Conservation (phyloP, 2,113 vertebrate species). For the Leiothrix lutea region DNA sequence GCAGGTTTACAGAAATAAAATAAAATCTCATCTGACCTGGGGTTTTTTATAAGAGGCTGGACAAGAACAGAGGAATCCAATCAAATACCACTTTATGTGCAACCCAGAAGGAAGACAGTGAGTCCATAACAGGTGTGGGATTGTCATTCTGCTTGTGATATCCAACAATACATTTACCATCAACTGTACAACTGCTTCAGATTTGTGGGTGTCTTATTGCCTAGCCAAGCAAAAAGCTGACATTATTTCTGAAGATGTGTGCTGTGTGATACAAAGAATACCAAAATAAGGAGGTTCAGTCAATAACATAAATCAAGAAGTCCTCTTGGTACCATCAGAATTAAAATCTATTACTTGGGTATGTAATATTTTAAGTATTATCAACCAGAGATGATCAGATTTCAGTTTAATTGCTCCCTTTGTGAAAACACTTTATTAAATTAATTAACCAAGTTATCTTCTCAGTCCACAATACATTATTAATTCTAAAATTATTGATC, state of each 20-base stretch:
- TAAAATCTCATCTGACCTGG: neutral
- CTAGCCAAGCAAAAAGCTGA: neutral
- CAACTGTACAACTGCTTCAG: neutral
- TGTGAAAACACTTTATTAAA: constrained; percentile 39
- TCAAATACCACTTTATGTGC: neutral
- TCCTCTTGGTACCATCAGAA: neutral
- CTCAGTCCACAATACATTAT: neutral
- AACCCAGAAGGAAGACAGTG: neutral
- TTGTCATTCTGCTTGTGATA: neutral
- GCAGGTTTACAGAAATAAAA: neutral
- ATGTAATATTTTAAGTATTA: neutral
- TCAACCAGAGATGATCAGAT: neutral
- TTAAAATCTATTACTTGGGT: neutral
- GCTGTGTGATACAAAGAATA: neutral
- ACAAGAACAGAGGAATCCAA: neutral
- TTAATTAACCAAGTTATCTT: constrained; percentile 36
- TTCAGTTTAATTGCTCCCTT: constrained; percentile 5
- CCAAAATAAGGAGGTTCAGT: neutral
- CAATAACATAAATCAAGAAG: neutral
- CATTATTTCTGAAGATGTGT: neutral
- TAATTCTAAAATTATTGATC: constrained; percentile 42
- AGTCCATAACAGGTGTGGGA: neutral
- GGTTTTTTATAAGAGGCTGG: neutral
- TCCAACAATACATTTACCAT: rapidly evolving
- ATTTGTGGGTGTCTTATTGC: neutral